Base-by-base conservation (phyloP, 2,888 invertebrate species). In the Chironomus tentans region DNA sequence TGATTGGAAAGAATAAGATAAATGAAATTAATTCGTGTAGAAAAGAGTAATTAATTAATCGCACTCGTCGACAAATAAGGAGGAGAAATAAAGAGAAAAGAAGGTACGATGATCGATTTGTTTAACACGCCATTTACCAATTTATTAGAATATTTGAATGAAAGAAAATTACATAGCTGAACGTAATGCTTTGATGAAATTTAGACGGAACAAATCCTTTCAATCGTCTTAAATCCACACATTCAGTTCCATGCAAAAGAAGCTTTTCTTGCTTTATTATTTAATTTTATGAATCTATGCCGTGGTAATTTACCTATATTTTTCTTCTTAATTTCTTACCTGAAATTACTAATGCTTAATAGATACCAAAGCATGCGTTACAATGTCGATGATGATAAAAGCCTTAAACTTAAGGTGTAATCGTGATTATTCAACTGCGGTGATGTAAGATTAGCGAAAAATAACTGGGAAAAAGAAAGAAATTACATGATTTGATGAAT, bases 121-220 rank as follows among this genome's bases (percentile, higher is more conserved):
- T 65, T 56, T 24, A 65, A 65, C 65, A 65, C 21, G 21, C 24
- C 65, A 65, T 65, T 56, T 56, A 56, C 56, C 56, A 56, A 56
- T 56, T 56, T 56, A 56, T 18, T 18, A 56, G 56, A 56, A 56
- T 56, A 18, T 15, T 38, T 7, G 18, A 15, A 15, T 18, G 18
- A 56, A 18, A 18, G 15, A 56, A 15, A 56, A 18, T 15, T 18
- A 56, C 15, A 56, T 15, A 56, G 56, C 18, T 56, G 56, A 15
- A 56, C 21, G 24, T 65, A 13, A 65, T 65, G 65, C 65, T 65
- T 65, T 65, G 65, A 65, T 65, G 18, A 24, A 65, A 65, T 65
- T 65, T 65, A 65, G 21, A 65, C 21, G 65, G 65, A 65, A 65
- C 65, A 22, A 65, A 65, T 65, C 24, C 65, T 24, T 56, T 56